Base-by-base conservation (phyloP, 2,888 invertebrate genomes). In the Rapana venosa region DNA sequence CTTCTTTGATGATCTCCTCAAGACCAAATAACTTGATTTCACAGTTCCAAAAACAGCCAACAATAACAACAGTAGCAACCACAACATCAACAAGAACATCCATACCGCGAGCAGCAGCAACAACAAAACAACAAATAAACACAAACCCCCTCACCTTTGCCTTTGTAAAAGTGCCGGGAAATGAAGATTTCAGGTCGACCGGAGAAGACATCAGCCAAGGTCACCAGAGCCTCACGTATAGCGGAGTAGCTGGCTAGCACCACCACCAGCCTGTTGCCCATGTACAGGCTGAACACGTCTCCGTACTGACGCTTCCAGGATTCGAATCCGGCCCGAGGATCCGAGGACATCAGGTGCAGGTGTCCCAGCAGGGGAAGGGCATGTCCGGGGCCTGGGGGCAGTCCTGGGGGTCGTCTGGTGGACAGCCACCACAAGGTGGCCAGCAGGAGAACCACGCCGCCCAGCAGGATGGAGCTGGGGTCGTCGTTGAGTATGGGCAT, bases 151-250 rank as follows among this genome's bases (percentile, higher is more conserved):
- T 79, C 30, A 83, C 83, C 83, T 83, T 35, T 83, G n/a, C 15
- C 15, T 13, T 36, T 26, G 83, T 47, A 35, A 22, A 83, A 47
- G 47, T 47, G 36, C 11, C 70, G 36, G 35, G 35, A 32, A 5
- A 87, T 17, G 77, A n/a, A 26, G n/a, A 66, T 47, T 8, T 87
- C 83, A 11, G 91, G 90, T 17, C 92, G 70, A 83, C 90, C 87
- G 17, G 91, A 90, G 89, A 92, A 91, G 36, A 88, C 86, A 22
- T 88, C 91, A 11, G 89, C 88, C 61, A 90, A 84, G n/a, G 86
- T 90, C 20, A 92, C 89, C 61, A 92, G 83, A 1, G 90, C 88
- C 47, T 92, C 91, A 58, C 89, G 89, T 22, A 92, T 61, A 30
- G 88, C 74, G 11, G 87, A 85, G 20, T 89, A 90, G 17, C 90